Evolutionary conservation across 2,113 vertebrate genomes (phyloP).

Genomic region (Nothobranchius furzeri): DNA sequence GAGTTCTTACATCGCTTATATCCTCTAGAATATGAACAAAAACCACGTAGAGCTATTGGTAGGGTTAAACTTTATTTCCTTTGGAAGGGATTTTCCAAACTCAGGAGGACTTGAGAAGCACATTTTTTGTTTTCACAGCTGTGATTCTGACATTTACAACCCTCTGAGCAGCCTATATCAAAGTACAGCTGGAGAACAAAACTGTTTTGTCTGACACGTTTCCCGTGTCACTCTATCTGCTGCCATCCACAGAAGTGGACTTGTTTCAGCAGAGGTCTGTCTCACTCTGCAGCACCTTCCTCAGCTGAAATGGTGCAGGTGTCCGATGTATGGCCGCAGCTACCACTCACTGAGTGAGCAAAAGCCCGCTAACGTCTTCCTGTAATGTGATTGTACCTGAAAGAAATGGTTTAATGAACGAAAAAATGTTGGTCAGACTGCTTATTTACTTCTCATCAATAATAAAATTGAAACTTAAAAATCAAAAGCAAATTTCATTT

Average conservation of each 20-base stretch:
- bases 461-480: background rate
- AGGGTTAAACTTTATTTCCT: background rate
- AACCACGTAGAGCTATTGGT: background rate
- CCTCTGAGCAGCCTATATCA: slow-evolving; percentile 50
- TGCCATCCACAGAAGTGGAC: slow-evolving; percentile 65
- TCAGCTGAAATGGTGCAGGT: slow-evolving; percentile 41
- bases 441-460: slow-evolving; percentile 1
- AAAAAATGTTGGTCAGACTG: slow-evolving; percentile 38
- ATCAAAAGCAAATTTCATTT: background rate
- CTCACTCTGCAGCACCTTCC: slow-evolving; percentile 47
- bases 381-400: slow-evolving; percentile 18
- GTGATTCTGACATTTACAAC: slow-evolving; percentile 52
- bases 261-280: slow-evolving; percentile 64
- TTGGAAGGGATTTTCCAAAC: slow-evolving; percentile 1
- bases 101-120: slow-evolving; percentile 33
- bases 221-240: slow-evolving; percentile 73
- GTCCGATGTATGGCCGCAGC: slow-evolving; percentile 39
- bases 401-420: slow-evolving; percentile 3
- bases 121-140: slow-evolving; percentile 57
- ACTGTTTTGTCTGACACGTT: slow-evolving; percentile 66
- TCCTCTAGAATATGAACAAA: background rate
- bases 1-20: no score
- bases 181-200: slow-evolving; percentile 69
- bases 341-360: background rate
- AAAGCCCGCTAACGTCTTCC: slow-evolving; percentile 21